Conservation (phyloP, 2,888 invertebrate genomes). For the Zygaena filipendulae region DNA sequence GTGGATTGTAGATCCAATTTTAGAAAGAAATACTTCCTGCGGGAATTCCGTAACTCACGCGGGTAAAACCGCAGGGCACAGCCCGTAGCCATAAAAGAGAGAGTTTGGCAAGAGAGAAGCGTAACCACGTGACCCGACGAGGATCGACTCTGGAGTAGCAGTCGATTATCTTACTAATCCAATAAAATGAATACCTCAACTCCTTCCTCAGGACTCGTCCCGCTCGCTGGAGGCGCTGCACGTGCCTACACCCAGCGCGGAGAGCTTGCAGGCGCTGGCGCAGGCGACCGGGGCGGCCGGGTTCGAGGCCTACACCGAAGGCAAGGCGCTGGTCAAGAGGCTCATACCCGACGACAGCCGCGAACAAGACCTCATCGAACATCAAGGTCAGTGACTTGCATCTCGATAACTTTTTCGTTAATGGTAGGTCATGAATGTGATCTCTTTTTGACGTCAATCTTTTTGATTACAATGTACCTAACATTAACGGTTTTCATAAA, state of each 20-base stretch:
- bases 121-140: too few species aligned
- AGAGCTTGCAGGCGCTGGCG: conserved; percentile 54
- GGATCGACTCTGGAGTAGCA: not conserved
- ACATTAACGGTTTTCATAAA: too few species aligned
- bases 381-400: conserved; percentile 60
- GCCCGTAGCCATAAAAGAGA: too few species aligned
- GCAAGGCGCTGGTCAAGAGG: conserved; percentile 49
- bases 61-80: not conserved
- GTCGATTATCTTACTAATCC: not conserved
- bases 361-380: conserved; percentile 54
- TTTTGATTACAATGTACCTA: too few species aligned
- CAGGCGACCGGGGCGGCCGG: conserved; percentile 64
- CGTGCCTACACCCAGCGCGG: conserved; percentile 45
- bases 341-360: conserved; percentile 49
- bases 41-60: not conserved
- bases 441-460: too few species aligned
- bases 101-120: too few species aligned
- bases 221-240: conserved; percentile 29
- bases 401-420: too few species aligned
- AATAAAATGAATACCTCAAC: not conserved
- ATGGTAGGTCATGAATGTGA: too few species aligned
- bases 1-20: too few species aligned
- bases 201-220: conserved; percentile 32
- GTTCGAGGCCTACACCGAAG: conserved; percentile 57
- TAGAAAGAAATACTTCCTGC: too few species aligned